These are phyloP conservation scores for Branchinecta lindahli DNA, from an alignment of 1,140 invertebrate species.

Conservation along the genomic window DNA sequence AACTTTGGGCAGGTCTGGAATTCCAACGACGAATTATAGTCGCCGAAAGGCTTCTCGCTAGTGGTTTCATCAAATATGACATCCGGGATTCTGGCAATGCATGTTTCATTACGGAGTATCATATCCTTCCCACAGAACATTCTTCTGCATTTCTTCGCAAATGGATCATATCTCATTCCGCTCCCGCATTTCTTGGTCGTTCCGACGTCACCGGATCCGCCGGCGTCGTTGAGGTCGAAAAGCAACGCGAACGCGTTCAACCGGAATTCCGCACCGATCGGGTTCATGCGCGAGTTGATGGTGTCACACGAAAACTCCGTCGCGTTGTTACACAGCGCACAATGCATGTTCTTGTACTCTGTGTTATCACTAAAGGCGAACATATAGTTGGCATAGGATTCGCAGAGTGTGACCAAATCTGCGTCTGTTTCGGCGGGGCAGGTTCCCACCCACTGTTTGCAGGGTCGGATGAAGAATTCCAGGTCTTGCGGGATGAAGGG, in stretches of 20 bases:
- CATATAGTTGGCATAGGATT: slow-evolving; percentile 33
- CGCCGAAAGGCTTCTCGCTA: slow-evolving; percentile 24
- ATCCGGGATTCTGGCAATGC: background rate
- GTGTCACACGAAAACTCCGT: slow-evolving; percentile 18
- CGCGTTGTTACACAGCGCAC: slow-evolving; percentile 39
- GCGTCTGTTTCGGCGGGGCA: slow-evolving; percentile 29
- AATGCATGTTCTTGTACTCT: slow-evolving; percentile 40
- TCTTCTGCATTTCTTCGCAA: slow-evolving; percentile 35
- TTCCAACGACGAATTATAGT: slow-evolving; percentile 23
- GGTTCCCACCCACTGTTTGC: slow-evolving; percentile 24
- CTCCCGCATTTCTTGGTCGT: slow-evolving; percentile 27
- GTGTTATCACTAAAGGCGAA: slow-evolving; percentile 24
- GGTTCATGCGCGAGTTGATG: slow-evolving; percentile 19
- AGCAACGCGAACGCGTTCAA: slow-evolving; percentile 36
- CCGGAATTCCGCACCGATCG: slow-evolving; percentile 29
- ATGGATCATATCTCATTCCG: slow-evolving; percentile 37
- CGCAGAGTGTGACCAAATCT: slow-evolving; percentile 27
- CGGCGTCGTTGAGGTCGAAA: slow-evolving; percentile 33
- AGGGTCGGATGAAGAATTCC: slow-evolving; percentile 26
- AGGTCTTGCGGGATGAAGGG: slow-evolving; percentile 28
- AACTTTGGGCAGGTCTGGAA: slow-evolving; percentile 32
- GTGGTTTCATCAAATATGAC: background rate
- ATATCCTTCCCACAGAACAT: slow-evolving; percentile 28
- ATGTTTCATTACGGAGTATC: slow-evolving; percentile 1
- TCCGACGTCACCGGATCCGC: slow-evolving; percentile 30